Conservation (phyloP, 1,140 invertebrate genomes). For the Drosophila nasuta region DNA sequence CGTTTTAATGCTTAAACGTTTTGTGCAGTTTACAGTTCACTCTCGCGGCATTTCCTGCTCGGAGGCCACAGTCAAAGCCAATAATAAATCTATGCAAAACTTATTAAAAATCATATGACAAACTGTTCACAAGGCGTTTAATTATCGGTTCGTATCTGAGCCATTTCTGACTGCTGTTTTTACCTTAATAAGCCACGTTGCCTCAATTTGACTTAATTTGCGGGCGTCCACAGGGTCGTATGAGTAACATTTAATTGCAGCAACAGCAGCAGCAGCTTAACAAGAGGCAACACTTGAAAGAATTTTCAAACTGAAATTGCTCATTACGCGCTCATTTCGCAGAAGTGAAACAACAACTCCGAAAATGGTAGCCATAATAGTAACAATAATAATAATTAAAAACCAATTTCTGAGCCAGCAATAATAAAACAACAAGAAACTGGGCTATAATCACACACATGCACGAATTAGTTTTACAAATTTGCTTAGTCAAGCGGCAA, state of each 20-base stretch:
- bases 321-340: conserved; percentile 73
- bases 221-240: conserved; percentile 78
- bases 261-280: conserved; percentile 41
- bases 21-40: conserved; percentile 48
- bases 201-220: conserved; percentile 78
- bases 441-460: conserved; percentile 62
- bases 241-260: conserved; percentile 79
- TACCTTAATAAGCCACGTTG: conserved; percentile 64
- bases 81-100: conserved; percentile 82
- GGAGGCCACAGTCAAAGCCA: conserved; percentile 30
- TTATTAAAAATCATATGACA: conserved; percentile 77
- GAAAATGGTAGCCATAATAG: conserved; percentile 55
- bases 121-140: conserved; percentile 59
- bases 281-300: conserved; percentile 59
- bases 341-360: conserved; percentile 54
- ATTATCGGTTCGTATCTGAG: conserved; percentile 56
- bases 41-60: conserved; percentile 67
- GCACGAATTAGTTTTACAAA: conserved; percentile 52
- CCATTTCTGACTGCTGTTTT: conserved; percentile 41
- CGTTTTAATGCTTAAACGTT: conserved; percentile 71
- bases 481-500: conserved; percentile 79
- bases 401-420: conserved; percentile 71
- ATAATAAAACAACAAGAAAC: conserved; percentile 52
- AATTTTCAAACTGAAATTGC: conserved; percentile 72
- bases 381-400: conserved; percentile 82